Evolutionary conservation across 2,888 invertebrate species (phyloP).

Genomic region (Nephrotoma guestfalica): DNA sequence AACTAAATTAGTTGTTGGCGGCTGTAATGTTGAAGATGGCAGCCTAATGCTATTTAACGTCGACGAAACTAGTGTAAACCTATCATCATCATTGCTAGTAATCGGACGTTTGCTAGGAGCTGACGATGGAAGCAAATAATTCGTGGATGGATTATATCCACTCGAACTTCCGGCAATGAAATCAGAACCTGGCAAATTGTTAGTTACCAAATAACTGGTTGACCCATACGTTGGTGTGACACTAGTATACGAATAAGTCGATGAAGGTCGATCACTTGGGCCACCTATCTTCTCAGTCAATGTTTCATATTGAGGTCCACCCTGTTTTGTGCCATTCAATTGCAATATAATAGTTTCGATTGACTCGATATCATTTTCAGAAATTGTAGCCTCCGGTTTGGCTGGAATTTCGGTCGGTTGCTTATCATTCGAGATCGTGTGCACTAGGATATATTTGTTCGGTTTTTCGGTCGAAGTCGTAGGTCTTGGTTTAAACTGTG

Average conservation of each 20-base stretch:
- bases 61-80: neutral
- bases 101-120: slow-evolving; percentile 5
- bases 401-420: slow-evolving; percentile 13
- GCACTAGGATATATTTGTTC: slow-evolving; percentile 41
- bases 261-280: neutral
- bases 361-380: slow-evolving; percentile 32
- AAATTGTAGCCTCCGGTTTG: slow-evolving; percentile 7
- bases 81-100: neutral
- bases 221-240: slow-evolving; percentile 7
- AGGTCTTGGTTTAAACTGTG: slow-evolving; percentile 42
- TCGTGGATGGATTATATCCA: slow-evolving; percentile 20
- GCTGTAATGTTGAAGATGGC: slow-evolving; percentile 4
- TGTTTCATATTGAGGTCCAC: slow-evolving; percentile 26
- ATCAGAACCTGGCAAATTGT: slow-evolving; percentile 26
- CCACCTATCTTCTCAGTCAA: slow-evolving; percentile 13
- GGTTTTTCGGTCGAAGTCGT: slow-evolving; percentile 16
- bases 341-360: slow-evolving; percentile 48
- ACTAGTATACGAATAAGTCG: neutral
- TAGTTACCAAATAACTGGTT: slow-evolving; percentile 16
- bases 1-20: slow-evolving; percentile 24
- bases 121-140: slow-evolving; percentile 20
- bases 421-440: slow-evolving; percentile 36
- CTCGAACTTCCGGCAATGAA: neutral
- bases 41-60: neutral
- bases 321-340: slow-evolving; percentile 36